Evolutionary conservation across 2,113 vertebrate genomes (phyloP).

Genomic region (Peucedramus taeniatus): DNA sequence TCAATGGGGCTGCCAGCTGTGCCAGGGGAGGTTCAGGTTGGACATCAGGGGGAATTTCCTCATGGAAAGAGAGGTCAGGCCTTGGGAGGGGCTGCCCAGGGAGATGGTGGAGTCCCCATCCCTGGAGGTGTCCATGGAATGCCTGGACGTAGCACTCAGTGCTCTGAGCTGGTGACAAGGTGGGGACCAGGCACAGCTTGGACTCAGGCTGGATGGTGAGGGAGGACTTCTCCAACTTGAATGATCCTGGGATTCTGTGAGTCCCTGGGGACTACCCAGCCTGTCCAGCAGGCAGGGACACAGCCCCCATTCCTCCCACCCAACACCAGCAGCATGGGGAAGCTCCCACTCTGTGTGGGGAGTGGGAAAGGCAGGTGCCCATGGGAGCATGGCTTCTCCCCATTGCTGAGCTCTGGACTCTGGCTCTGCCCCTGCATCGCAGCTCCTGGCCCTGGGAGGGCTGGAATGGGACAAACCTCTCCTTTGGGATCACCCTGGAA

Average conservation of each 20-base stretch:
- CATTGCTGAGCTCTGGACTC: neutral
- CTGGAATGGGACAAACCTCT: neutral
- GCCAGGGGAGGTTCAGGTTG: neutral
- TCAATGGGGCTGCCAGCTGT: neutral
- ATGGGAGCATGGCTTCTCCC: accelerated
- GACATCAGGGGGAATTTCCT: neutral
- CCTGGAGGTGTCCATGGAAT: neutral
- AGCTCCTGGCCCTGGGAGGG: accelerated
- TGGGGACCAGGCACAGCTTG: accelerated
- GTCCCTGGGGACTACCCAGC: neutral
- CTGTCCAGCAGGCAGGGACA: neutral
- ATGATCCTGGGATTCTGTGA: neutral
- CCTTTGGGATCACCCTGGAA: accelerated
- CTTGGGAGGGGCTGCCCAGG: neutral
- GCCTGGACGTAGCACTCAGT: neutral
- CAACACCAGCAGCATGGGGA: accelerated
- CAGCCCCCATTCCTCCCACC: neutral
- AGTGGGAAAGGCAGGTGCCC: neutral
- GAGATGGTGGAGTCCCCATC: neutral
- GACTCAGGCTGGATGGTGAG: neutral
- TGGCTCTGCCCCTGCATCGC: accelerated
- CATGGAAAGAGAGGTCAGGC: neutral
- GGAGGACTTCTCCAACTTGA: neutral
- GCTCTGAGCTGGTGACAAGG: neutral
- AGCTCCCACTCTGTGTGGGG: accelerated